Evolutionary conservation across 2,888 invertebrate genomes (phyloP), one percentile per base, ranked within the genome.

Genomic region (Seladonia tumulorum): DNA sequence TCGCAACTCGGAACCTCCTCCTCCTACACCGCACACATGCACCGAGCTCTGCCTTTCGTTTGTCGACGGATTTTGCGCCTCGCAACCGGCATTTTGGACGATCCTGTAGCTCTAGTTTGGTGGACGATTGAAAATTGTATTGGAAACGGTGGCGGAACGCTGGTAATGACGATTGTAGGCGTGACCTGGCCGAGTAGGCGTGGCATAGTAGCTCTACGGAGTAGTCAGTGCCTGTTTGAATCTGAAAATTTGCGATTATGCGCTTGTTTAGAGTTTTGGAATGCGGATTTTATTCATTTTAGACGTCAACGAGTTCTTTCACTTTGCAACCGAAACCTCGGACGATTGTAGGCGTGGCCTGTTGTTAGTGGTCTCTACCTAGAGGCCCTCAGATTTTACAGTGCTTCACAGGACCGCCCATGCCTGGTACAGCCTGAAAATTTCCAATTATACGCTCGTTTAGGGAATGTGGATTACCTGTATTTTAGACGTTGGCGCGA

Each of bases 11-110:
- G 75, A 83, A 79, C 68, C 79, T 76, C 45, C n/a, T 22, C 7
- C 82, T 74, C 22, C 83, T 66, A 81, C 76, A 79, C 79, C 79
- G 60, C 73, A 70, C 22, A 18, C 29, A 39, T 29, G 25, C 29
- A 42, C 22, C n/a, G 39, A 22, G 10, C 81, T 82, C 83, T 81
- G 81, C 83, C 74, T 53, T 22, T n/a, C 53, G 53, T 53, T 53
- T 88, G 81, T 83, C 79, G 79, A 76, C 77, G 60, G 76, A 81
- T 79, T 86, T 86, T 74, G 68, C 71, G 25, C 16, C 71, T n/a
- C 29, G 35, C 16, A 66, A 66, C 66, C 60, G 60, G 60, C 14
- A 25, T 25, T 53, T 35, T 22, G 42, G 5, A n/a, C 68, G 39
- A 68, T 76, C 76, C n/a, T 42, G 22, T 75, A 29, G 66, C 35